Conservation (phyloP, 2,888 invertebrate genomes). For the Deilephila porcellus region DNA sequence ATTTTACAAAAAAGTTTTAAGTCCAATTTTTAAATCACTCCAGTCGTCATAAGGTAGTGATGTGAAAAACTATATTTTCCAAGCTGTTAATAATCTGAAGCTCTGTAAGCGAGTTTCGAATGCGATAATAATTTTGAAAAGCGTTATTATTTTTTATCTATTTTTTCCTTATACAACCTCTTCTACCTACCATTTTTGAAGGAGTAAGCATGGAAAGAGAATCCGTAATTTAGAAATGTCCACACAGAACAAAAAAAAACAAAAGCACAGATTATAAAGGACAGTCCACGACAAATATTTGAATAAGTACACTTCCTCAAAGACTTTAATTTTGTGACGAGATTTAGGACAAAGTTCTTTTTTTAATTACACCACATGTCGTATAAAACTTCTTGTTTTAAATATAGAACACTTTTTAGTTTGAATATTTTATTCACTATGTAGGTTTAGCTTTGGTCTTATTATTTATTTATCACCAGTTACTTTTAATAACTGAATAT, state of each 20-base stretch:
- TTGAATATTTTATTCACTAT: not conserved
- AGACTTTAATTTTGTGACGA: not conserved
- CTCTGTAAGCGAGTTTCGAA: constrained; percentile 36
- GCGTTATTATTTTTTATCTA: constrained; percentile 58
- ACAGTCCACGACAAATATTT: constrained; percentile 41
- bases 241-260: constrained; percentile 54
- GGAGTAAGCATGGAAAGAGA: constrained; percentile 84
- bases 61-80: not conserved
- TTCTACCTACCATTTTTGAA: constrained; percentile 84
- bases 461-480: not conserved
- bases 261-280: constrained; percentile 50
- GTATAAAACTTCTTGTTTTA: too few species aligned
- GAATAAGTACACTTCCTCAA: constrained; percentile 4
- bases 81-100: constrained; percentile 38
- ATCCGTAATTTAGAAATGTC: constrained; percentile 75
- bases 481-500: too few species aligned
- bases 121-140: constrained; percentile 39
- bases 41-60: constrained; percentile 45
- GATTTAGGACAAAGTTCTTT: not conserved
- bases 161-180: constrained; percentile 81
- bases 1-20: not conserved
- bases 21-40: constrained; percentile 33
- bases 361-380: not conserved
- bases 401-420: too few species aligned
- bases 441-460: not conserved